Percentiles rank a stretch among this genome's conserved stretches.
Evolutionary conservation across 1,140 invertebrate genomes (phyloP).

Genomic region (Aphelinus certus): DNA sequence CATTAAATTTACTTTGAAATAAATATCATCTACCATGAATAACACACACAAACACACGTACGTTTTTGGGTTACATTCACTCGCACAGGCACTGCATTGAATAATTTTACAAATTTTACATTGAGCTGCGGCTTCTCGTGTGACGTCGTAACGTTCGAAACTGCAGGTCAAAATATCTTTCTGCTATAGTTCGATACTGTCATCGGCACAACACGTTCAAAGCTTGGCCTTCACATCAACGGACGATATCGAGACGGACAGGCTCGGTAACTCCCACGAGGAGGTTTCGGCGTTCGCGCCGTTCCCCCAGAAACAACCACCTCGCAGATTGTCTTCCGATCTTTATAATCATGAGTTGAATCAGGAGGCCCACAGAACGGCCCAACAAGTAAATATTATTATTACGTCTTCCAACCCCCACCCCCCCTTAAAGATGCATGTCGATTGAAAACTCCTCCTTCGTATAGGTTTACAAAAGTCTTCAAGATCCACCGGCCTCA

Average conservation of each 20-base stretch:
- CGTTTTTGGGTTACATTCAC: too few species aligned
- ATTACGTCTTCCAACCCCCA: too few species aligned
- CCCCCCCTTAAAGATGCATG: too few species aligned
- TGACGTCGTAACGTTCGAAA: too few species aligned
- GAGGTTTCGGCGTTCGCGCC: neutral
- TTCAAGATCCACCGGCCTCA: constrained; percentile 61
- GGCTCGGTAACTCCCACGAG: neutral
- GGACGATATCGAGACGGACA: neutral
- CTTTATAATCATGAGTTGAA: constrained; percentile 63
- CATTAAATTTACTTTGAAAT: too few species aligned
- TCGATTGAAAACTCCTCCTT: neutral
- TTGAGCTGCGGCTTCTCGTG: too few species aligned
- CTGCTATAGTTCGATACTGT: constrained; percentile 53
- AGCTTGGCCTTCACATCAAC: constrained; percentile 47
- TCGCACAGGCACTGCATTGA: too few species aligned
- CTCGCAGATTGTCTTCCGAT: constrained; percentile 52
- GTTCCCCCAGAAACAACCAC: neutral
- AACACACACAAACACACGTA: too few species aligned
- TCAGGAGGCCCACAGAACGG: constrained; percentile 61
- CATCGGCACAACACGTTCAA: constrained; percentile 57
- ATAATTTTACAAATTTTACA: too few species aligned
- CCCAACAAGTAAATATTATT: constrained; percentile 53
- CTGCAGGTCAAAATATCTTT: neutral
- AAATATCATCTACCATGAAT: too few species aligned
- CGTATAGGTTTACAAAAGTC: constrained; percentile 60